Evolutionary conservation across 1,140 invertebrate genomes (phyloP).

Genomic region (Bacillus rossius): DNA sequence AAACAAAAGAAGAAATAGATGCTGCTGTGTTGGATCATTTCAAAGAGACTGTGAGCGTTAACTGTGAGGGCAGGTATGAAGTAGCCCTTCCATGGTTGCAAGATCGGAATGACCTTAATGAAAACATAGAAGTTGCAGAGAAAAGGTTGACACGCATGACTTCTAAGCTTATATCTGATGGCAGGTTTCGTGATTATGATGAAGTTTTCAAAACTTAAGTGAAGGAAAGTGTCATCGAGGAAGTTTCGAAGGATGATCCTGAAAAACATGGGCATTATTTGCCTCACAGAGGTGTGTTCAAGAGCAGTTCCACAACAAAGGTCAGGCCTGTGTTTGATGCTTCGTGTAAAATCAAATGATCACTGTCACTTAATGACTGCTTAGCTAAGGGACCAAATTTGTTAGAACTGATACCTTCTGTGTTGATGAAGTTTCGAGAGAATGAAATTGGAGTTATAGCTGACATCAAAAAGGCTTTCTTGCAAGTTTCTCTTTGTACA

Average conservation of each 20-base stretch:
- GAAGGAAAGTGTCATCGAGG: conserved; percentile 30
- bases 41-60: conserved; percentile 24
- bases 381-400: conserved; percentile 38
- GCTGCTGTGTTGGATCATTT: conserved; percentile 28
- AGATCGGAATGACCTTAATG: conserved; percentile 22
- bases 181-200: conserved; percentile 29
- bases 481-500: conserved; percentile 32
- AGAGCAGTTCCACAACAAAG: conserved; percentile 29
- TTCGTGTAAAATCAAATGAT: conserved; percentile 23
- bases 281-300: conserved; percentile 34
- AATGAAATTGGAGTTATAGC: conserved; percentile 34
- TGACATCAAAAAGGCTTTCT: conserved; percentile 42
- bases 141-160: conserved; percentile 20
- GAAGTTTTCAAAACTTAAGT: conserved; percentile 31
- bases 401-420: conserved; percentile 35
- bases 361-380: conserved; percentile 37
- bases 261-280: conserved; percentile 29
- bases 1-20: conserved; percentile 23
- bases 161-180: conserved; percentile 23
- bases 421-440: conserved; percentile 37
- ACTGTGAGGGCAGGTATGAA: conserved; percentile 28
- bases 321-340: conserved; percentile 25
- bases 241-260: conserved; percentile 22
- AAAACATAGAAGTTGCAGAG: conserved; percentile 22
- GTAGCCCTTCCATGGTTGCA: conserved; percentile 32